phyloP scores from a whole-genome alignment of 2,797 vertebrate genomes.

The Ceryle rudis region DNA sequence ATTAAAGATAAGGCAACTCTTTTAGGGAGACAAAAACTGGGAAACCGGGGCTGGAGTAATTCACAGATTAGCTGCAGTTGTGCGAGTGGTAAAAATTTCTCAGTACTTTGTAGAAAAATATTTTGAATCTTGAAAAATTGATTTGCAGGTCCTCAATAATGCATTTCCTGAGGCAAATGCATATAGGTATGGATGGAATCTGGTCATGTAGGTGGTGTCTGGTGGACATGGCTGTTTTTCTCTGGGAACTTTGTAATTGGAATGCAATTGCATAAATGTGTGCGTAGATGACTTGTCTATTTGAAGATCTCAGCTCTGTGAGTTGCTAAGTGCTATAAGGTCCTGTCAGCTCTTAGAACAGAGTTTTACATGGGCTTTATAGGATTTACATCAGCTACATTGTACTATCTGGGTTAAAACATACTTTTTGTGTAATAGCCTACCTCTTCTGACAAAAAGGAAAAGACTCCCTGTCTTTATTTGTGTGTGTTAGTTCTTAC shows the following conservation, averaged over 20 bases:
- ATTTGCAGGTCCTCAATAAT: neutral
- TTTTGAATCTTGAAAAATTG: neutral
- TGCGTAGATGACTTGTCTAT: neutral
- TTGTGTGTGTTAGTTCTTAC: neutral
- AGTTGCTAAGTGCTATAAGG: neutral
- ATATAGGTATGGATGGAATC: neutral
- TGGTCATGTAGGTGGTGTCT: neutral
- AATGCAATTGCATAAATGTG: neutral
- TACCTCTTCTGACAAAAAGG: neutral
- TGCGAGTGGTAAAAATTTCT: neutral
- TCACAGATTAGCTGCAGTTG: neutral
- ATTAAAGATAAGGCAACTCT: neutral
- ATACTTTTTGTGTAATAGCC: neutral
- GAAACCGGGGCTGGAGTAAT: neutral
- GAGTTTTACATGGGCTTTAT: neutral
- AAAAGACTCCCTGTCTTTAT: neutral
- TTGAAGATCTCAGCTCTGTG: neutral
- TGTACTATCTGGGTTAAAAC: neutral
- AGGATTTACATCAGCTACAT: neutral
- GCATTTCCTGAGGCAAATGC: neutral
- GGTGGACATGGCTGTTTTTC: neutral
- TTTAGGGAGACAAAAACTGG: neutral
- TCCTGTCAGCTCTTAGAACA: neutral
- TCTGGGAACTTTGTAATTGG: neutral
- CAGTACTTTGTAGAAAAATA: neutral